Base-by-base conservation (phyloP, 1,140 invertebrate genomes). In the Drosophila saltans region DNA sequence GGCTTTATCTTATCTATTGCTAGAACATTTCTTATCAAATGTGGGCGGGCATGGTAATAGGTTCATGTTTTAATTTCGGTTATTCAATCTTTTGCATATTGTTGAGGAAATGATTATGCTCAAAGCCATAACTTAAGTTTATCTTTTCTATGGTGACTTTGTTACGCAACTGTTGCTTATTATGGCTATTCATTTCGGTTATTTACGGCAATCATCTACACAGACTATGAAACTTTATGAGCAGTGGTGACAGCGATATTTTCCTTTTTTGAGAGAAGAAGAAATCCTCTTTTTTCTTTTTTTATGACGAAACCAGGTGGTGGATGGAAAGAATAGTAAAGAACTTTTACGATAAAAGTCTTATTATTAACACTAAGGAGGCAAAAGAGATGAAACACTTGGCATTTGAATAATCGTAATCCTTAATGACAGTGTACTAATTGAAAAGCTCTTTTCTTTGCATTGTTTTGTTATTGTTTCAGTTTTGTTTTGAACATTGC, bases 361-460 rank as follows among this genome's bases (percentile, higher is more conserved):
- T 10, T 26, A 24, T 26, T 52, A 26, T 52, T 52, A 52, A 24
- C 21, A 24, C 7, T 8, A 52, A 16, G 24, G 24, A 26, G 45
- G 26, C 6, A 48, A 7, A 9, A 21, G 45, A 26, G 8, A 1
- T 10, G 2, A 26, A 40, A 11, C 2, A 11, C 39, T 40, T 9
- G 8, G 39, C 1, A 40, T 11, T 36, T 11, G 39, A 40, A 40
- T 40, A 40, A 40, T 1, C 39, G 9, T 43, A 16, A 52, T 24
- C 16, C 16, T 16, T 16, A 16, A 16, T 16, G 16, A 16, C 16
- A 16, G 16, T 7, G 8, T 10, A 36, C 33, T 10, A 48, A 48
- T 48, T 48, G 45, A 48, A 48, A 2, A 48, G 7, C 45, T 8
- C 7, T 48, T 40, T n/a, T 69, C 45, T 43, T 43, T 70, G 59